These are phyloP conservation scores for Acrossocheilus fasciatus DNA, from an alignment of 2,797 vertebrate genomes.

Conservation along the genomic window DNA sequence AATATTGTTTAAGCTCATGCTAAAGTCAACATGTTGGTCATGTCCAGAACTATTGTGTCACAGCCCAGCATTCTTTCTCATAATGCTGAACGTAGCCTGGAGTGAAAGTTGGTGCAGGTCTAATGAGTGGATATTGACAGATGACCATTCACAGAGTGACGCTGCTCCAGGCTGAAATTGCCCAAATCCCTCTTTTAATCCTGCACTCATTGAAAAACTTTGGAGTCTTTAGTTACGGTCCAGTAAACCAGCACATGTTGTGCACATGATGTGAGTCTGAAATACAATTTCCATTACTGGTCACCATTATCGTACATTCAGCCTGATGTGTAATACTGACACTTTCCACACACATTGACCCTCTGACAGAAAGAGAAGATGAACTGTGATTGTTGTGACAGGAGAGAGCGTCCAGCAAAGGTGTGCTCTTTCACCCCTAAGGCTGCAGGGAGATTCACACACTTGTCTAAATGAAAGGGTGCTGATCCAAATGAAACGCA, in stretches of 20 bases:
- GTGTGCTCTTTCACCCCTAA: constrained; percentile 24
- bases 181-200: constrained; percentile 20
- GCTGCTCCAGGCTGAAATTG: constrained; percentile 25
- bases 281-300: not conserved
- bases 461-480: constrained; percentile 53
- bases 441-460: constrained; percentile 46
- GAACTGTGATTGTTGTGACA: not conserved
- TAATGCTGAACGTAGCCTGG: not conserved
- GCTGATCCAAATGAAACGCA: constrained; percentile 48
- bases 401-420: constrained; percentile 20
- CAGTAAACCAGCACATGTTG: constrained; percentile 3
- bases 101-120: constrained; percentile 30
- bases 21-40: not conserved
- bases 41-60: not conserved
- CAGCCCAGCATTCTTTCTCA: not conserved
- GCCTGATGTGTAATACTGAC: not conserved
- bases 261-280: not conserved
- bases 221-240: constrained; percentile 30
- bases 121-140: constrained; percentile 55
- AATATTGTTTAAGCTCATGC: not conserved
- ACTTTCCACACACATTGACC: not conserved
- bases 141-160: constrained; percentile 53
- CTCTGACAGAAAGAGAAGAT: constrained; percentile 6
- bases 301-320: not conserved
- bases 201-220: constrained; percentile 8